Conservation (phyloP, 2,113 vertebrate species). For the Xiphophorus maculatus region DNA sequence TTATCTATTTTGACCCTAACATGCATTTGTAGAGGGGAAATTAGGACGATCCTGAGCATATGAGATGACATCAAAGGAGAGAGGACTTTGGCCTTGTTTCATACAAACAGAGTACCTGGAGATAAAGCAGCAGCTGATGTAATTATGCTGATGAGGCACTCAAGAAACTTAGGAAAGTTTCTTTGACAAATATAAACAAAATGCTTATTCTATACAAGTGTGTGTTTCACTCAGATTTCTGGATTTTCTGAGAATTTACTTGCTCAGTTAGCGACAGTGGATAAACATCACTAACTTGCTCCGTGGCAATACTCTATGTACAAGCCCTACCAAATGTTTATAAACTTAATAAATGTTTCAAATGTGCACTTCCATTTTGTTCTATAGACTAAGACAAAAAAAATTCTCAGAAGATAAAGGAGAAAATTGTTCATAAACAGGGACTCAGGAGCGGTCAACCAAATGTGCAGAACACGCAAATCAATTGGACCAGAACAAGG, state of each 20-base stretch:
- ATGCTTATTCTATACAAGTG: background rate
- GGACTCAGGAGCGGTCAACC: background rate
- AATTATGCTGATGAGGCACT: constrained; percentile 9
- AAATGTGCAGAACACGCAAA: constrained; percentile 31
- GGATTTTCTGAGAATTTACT: background rate
- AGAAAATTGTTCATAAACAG: constrained; percentile 9
- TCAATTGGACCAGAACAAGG: constrained; percentile 29
- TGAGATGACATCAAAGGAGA: background rate
- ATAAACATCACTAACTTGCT: background rate
- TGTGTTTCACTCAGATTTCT: constrained; percentile 11
- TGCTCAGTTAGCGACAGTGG: background rate
- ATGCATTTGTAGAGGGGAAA: background rate
- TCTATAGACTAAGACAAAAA: constrained; percentile 17
- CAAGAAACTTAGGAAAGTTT: background rate
- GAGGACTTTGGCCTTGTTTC: constrained; percentile 27
- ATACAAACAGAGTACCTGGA: constrained; percentile 24
- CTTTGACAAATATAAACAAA: background rate
- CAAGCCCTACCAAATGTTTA: background rate
- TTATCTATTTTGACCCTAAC: background rate
- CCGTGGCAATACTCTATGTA: background rate
- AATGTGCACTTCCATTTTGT: background rate
- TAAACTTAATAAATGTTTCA: background rate
- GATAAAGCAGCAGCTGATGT: constrained; percentile 28
- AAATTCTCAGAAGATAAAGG: background rate
- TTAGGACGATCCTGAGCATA: background rate